These are phyloP conservation scores for Brachirus orientalis DNA, from an alignment of 2,113 vertebrate genomes.

Conservation along the genomic window DNA sequence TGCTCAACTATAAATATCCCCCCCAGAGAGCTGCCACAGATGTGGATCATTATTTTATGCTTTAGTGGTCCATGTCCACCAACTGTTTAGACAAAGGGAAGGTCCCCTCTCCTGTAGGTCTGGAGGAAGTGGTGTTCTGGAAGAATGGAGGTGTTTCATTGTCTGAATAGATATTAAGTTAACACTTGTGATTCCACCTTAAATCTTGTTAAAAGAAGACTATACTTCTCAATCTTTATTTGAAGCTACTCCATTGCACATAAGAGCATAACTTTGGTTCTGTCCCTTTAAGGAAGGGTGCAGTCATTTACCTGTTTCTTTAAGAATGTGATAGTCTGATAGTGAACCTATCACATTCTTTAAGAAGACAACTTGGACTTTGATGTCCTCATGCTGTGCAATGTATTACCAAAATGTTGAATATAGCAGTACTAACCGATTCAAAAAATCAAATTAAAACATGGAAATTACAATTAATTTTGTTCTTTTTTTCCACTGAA, in stretches of 20 bases:
- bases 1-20: constrained; percentile 38
- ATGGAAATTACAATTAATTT: constrained; percentile 15
- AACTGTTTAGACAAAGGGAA: constrained; percentile 16
- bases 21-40: constrained; percentile 29
- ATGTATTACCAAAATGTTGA: neutral
- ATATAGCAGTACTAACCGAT: neutral
- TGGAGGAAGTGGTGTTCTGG: neutral
- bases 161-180: neutral
- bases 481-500: constrained; percentile 20
- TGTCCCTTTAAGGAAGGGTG: neutral
- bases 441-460: neutral
- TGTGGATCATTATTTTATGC: constrained; percentile 20
- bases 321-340: neutral
- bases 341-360: too few relatives aligned
- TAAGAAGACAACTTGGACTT: too few relatives aligned
- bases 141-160: neutral
- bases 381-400: neutral
- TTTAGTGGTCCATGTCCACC: constrained; percentile 2
- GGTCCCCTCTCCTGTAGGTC: constrained; percentile 5
- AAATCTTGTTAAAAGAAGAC: neutral
- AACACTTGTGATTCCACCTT: neutral
- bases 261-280: neutral
- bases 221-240: neutral
- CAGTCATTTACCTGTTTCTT: neutral
- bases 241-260: neutral